Percentiles rank a stretch among this genome's conserved stretches.
Evolutionary conservation across 2,888 invertebrate genomes (phyloP).

Genomic region (Polydrusus tereticollis): DNA sequence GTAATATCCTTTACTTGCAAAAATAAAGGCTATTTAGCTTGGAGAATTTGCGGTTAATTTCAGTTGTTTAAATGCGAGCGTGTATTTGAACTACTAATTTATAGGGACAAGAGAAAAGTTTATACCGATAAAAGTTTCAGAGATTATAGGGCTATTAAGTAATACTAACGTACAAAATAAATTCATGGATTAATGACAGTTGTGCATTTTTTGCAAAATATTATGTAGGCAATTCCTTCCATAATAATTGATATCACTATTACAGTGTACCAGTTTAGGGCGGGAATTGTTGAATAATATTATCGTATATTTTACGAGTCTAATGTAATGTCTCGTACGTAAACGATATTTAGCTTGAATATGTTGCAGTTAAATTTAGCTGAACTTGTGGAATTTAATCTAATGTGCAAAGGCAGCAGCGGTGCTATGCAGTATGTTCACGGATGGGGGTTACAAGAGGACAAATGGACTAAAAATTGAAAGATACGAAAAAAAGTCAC

Average conservation of each 20-base stretch:
- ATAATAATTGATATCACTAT: background rate
- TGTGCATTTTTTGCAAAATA: too few relatives aligned
- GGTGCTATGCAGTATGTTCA: background rate
- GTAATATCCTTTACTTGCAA: background rate
- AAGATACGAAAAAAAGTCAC: too few relatives aligned
- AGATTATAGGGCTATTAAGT: background rate
- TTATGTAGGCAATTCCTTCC: background rate
- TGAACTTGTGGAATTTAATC: background rate
- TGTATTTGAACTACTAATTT: background rate
- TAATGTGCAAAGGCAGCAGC: background rate
- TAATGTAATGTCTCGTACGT: background rate
- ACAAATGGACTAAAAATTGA: too few relatives aligned
- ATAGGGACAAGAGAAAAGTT: background rate
- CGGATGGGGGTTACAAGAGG: too few relatives aligned
- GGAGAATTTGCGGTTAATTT: slow-evolving; percentile 1
- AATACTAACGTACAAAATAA: too few relatives aligned
- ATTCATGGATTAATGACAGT: too few relatives aligned
- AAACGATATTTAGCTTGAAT: background rate
- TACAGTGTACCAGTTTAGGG: background rate
- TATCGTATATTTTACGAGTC: background rate
- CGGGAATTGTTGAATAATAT: background rate
- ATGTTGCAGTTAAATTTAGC: background rate
- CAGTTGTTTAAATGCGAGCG: background rate
- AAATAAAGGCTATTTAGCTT: slow-evolving; percentile 1
- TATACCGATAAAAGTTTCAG: background rate